Conservation (phyloP, 1,140 invertebrate genomes). For the Apis cerana region DNA sequence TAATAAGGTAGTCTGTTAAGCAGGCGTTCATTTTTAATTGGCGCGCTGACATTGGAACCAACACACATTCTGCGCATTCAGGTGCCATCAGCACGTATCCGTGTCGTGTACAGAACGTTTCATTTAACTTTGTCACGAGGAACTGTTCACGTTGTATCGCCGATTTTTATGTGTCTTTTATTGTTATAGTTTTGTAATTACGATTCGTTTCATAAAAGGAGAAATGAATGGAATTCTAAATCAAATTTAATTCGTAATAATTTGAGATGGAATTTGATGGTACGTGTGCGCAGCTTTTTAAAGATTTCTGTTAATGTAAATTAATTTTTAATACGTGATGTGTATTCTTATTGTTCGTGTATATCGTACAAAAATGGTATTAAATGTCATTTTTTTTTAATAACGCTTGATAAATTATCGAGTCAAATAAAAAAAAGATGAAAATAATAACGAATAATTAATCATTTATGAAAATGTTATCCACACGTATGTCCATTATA, state of each 20-base stretch:
- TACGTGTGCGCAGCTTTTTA: not conserved
- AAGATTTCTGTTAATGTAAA: not conserved
- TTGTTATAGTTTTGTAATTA: not conserved
- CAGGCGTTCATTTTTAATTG: slow-evolving; percentile 70
- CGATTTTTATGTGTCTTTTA: not conserved
- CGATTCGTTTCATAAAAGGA: too few relatives aligned
- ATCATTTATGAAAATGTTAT: too few relatives aligned
- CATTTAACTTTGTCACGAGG: not conserved
- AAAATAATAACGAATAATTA: too few relatives aligned
- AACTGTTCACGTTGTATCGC: not conserved
- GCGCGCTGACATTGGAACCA: slow-evolving; percentile 64
- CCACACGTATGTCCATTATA: too few relatives aligned
- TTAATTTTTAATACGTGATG: not conserved
- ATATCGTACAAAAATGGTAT: not conserved
- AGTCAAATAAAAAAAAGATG: too few relatives aligned
- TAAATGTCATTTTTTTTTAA: not conserved
- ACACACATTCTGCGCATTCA: slow-evolving; percentile 52
- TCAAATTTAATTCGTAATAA: not conserved
- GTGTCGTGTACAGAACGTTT: slow-evolving; percentile 15
- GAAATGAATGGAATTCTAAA: not conserved
- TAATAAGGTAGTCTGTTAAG: slow-evolving; percentile 59
- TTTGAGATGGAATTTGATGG: not conserved
- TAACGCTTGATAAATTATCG: too few relatives aligned
- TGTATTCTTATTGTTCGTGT: not conserved
- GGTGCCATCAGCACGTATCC: slow-evolving; percentile 47